These are phyloP conservation scores for Oreortyx pictus DNA, from an alignment of 2,797 vertebrate genomes.

Conservation along the genomic window DNA sequence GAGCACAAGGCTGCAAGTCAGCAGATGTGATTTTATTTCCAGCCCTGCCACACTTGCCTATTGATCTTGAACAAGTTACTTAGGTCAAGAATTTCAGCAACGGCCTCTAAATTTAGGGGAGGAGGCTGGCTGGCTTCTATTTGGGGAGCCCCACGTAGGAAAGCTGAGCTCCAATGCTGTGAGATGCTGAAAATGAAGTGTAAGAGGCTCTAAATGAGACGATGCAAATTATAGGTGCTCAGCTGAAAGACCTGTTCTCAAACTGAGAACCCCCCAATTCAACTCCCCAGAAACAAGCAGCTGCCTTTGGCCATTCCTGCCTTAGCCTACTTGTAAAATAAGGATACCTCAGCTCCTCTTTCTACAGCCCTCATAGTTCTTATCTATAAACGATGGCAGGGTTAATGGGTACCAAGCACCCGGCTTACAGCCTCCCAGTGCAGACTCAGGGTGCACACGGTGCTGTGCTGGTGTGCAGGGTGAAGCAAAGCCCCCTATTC, in stretches of 20 bases:
- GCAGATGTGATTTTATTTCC: slow-evolving; percentile 48
- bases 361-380: not conserved
- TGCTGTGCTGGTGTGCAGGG: not conserved
- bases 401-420: not conserved
- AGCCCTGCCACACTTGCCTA: slow-evolving; percentile 45
- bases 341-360: not conserved
- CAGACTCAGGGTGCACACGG: not conserved
- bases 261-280: not conserved
- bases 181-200: slow-evolving; percentile 37
- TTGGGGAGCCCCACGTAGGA: slow-evolving; percentile 33
- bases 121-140: slow-evolving; percentile 64
- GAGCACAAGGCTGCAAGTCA: slow-evolving; percentile 70
- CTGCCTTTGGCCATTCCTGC: slow-evolving; percentile 30
- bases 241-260: not conserved
- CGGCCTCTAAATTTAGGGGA: slow-evolving; percentile 71
- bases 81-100: slow-evolving; percentile 54
- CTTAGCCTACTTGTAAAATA: slow-evolving; percentile 4
- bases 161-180: not conserved
- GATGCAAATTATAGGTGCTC: slow-evolving; percentile 47
- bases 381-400: not conserved
- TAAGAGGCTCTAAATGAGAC: slow-evolving; percentile 39
- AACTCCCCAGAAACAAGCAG: slow-evolving; percentile 36
- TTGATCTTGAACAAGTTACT: slow-evolving; percentile 59
- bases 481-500: rapidly evolving
- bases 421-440: not conserved